Evolutionary conservation across 2,113 vertebrate species (phyloP).

Genomic region (Lota lota): DNA sequence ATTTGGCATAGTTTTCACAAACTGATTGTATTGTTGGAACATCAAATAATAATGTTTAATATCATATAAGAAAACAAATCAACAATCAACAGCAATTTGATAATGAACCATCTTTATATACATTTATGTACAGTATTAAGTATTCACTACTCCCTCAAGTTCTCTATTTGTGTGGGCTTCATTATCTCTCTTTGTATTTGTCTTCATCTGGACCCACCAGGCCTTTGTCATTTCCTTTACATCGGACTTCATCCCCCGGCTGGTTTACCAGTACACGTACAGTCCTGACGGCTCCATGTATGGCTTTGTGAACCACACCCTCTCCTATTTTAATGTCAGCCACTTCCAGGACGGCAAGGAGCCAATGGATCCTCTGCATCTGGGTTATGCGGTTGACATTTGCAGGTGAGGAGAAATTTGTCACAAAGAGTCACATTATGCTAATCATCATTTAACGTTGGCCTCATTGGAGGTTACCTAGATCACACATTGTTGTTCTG

Average conservation of each 20-base stretch:
- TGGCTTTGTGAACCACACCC: conserved; percentile 95
- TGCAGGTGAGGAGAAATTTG: conserved; percentile 81
- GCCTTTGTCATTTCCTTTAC: conserved; percentile 99
- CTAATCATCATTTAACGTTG: neutral
- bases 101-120: no score
- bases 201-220: conserved; percentile 56
- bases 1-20: no score
- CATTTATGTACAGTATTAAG: no score
- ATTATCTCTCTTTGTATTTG: neutral
- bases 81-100: no score
- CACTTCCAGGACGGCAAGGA: conserved; percentile 91
- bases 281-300: conserved; percentile 95
- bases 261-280: conserved; percentile 99
- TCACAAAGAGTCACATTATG: no score
- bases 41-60: no score
- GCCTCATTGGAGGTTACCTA: neutral
- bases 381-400: conserved; percentile 84
- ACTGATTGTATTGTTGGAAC: no score
- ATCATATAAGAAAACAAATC: no score
- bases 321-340: conserved; percentile 96
- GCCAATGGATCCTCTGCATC: conserved; percentile 78
- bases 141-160: no score
- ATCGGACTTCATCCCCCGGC: conserved; percentile 97
- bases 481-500: neutral
- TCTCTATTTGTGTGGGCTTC: no score